Conservation (phyloP, 2,888 invertebrate genomes). For the Isoperla grammatica region DNA sequence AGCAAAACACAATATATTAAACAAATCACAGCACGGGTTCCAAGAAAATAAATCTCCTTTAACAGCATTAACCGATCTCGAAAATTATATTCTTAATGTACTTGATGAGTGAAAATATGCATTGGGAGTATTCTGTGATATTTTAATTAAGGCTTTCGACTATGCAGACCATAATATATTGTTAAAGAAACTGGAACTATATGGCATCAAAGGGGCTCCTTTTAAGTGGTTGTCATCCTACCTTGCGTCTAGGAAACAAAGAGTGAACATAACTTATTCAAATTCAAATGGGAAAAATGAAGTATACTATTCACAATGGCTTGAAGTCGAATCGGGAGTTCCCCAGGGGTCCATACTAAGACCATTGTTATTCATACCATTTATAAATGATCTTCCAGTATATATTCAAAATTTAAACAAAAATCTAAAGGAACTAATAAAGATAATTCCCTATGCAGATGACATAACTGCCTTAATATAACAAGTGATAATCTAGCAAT, state of each 20-base stretch:
- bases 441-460: background rate
- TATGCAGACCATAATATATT: constrained; percentile 19
- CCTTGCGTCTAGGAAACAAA: constrained; percentile 12
- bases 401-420: no score
- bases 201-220: constrained; percentile 17
- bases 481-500: background rate
- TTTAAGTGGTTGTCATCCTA: constrained; percentile 14
- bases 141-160: constrained; percentile 24
- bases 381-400: background rate
- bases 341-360: constrained; percentile 8
- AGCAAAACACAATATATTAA: background rate
- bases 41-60: constrained; percentile 9
- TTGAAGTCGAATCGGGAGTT: background rate
- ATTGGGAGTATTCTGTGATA: constrained; percentile 19
- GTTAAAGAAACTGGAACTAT: constrained; percentile 11
- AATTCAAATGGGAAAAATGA: background rate
- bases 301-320: background rate
- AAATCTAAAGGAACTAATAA: background rate
- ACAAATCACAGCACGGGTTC: constrained; percentile 21
- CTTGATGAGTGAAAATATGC: constrained; percentile 1
- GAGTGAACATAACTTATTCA: background rate
- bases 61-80: constrained; percentile 9
- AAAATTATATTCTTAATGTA: background rate
- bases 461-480: background rate
- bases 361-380: background rate